Conservation (phyloP, 2,888 invertebrate species). For the Lochmaea capreae region DNA sequence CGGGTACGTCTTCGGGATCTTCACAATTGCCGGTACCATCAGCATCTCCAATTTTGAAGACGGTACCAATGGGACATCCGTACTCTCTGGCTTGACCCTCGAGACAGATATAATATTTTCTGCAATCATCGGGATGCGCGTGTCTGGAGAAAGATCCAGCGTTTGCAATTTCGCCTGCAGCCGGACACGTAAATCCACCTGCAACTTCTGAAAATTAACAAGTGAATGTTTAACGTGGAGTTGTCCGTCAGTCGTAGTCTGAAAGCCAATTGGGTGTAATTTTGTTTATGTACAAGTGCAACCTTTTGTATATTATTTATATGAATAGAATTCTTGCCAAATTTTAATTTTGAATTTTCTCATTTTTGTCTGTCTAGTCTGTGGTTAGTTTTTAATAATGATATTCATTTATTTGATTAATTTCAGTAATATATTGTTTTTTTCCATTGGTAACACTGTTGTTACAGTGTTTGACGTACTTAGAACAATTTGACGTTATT, state of each 20-base stretch:
- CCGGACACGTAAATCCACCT: slow-evolving; percentile 89
- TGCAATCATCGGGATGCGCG: slow-evolving; percentile 94
- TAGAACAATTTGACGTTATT: too few relatives aligned
- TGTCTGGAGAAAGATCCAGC: slow-evolving; percentile 93
- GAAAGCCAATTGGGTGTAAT: slow-evolving; percentile 43
- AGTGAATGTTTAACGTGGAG: slow-evolving; percentile 35
- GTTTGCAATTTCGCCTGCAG: slow-evolving; percentile 83
- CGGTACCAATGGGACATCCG: slow-evolving; percentile 95
- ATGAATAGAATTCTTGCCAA: background rate
- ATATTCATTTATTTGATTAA: too few relatives aligned
- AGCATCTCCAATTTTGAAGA: slow-evolving; percentile 92
- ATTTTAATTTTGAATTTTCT: slow-evolving; percentile 1
- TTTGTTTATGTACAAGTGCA: slow-evolving; percentile 14
- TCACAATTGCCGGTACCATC: slow-evolving; percentile 94
- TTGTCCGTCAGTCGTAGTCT: slow-evolving; percentile 47
- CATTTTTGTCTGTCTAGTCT: background rate
- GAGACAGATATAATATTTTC: slow-evolving; percentile 94
- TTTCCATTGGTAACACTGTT: too few relatives aligned
- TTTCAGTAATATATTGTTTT: too few relatives aligned
- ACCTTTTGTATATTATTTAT: background rate
- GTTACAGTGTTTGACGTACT: too few relatives aligned
- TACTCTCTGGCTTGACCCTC: slow-evolving; percentile 94
- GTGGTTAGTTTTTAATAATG: background rate
- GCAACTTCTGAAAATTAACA: slow-evolving; percentile 80
- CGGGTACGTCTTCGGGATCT: slow-evolving; percentile 95